Evolutionary conservation across 2,113 vertebrate species (phyloP).

Genomic region (Engraulis encrasicolus): DNA sequence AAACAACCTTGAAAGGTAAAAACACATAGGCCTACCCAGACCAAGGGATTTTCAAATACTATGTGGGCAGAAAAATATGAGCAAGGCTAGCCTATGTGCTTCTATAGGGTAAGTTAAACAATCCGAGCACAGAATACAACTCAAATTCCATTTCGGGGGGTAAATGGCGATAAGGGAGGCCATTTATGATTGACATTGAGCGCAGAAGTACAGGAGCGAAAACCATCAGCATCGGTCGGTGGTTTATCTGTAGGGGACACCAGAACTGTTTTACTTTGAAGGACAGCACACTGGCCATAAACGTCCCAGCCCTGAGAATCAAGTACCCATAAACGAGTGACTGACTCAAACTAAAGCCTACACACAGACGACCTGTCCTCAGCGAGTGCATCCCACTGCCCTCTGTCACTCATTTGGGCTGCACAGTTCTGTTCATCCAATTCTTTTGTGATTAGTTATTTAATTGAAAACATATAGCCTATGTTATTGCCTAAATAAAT

Average conservation of each 20-base stretch:
- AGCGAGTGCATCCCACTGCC: background rate
- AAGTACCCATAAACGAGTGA: slow-evolving; percentile 30
- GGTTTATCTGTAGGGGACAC: slow-evolving; percentile 24
- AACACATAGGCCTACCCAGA: no score
- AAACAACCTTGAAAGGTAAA: background rate
- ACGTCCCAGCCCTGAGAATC: slow-evolving; percentile 25
- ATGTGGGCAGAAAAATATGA: background rate
- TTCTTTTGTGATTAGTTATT: background rate
- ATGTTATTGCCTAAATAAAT: no score
- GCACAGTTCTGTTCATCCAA: background rate
- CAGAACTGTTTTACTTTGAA: slow-evolving; percentile 35
- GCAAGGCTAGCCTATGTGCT: background rate
- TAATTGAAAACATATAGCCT: no score
- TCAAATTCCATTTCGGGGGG: slow-evolving; percentile 7
- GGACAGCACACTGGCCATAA: slow-evolving; percentile 40
- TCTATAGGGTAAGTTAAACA: slow-evolving; percentile 11
- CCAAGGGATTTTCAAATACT: slow-evolving; percentile 9
- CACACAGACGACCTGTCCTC: slow-evolving; percentile 20
- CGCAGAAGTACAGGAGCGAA: background rate
- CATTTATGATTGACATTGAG: slow-evolving; percentile 16
- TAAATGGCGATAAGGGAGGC: slow-evolving; percentile 13
- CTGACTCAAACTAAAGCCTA: slow-evolving; percentile 28
- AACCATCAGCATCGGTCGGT: slow-evolving; percentile 27
- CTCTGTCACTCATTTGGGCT: background rate
- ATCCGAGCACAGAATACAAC: slow-evolving; percentile 18